Conservation (phyloP, 2,888 invertebrate species). For the Sarcophaga rosellei region DNA sequence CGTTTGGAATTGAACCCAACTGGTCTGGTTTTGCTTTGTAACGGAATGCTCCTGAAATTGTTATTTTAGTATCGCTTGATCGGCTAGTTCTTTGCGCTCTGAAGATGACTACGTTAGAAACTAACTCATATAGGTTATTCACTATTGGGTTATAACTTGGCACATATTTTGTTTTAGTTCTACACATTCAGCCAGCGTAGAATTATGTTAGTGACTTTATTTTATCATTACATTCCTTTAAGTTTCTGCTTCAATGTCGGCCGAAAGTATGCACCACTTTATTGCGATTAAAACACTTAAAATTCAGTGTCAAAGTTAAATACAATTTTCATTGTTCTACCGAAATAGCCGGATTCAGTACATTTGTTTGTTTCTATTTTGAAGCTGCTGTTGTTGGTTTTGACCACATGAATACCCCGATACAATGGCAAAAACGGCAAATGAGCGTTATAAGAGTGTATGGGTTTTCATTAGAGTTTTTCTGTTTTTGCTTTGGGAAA, state of each 20-base stretch:
- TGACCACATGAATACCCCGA: constrained; percentile 9
- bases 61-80: too few relatives aligned
- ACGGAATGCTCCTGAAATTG: too few relatives aligned
- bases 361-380: constrained; percentile 5
- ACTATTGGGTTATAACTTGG: too few relatives aligned
- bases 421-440: constrained; percentile 3
- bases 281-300: constrained; percentile 28
- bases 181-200: too few relatives aligned
- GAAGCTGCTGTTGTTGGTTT: not conserved
- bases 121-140: too few relatives aligned
- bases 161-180: too few relatives aligned
- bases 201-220: too few relatives aligned
- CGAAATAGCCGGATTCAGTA: constrained; percentile 33
- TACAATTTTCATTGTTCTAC: constrained; percentile 24
- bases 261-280: not conserved
- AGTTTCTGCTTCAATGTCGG: not conserved
- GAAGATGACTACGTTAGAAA: too few relatives aligned
- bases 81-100: too few relatives aligned
- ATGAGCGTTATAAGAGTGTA: constrained; percentile 4
- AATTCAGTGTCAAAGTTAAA: constrained; percentile 51
- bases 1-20: too few relatives aligned
- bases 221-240: not conserved
- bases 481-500: constrained; percentile 20
- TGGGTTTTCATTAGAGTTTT: too few relatives aligned
- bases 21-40: too few relatives aligned